phyloP scores from a whole-genome alignment of 1,140 invertebrate genomes.

The Stenopsyche tienmushanensis region DNA sequence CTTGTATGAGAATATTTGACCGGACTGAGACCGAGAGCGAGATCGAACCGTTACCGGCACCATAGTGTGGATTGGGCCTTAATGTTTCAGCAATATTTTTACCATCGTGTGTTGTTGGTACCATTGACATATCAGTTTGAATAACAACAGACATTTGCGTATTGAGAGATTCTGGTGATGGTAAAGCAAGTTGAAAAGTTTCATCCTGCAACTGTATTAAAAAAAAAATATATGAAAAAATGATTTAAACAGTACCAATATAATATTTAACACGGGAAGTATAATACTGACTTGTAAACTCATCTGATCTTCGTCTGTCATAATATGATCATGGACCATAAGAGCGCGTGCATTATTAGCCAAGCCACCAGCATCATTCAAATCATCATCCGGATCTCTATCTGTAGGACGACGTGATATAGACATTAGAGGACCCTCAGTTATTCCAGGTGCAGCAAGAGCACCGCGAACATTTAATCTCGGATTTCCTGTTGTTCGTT shows the following conservation, averaged over 20 bases:
- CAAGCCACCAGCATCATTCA: no score
- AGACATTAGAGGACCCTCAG: constrained; percentile 34
- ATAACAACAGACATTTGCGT: constrained; percentile 43
- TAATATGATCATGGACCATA: constrained; percentile 29
- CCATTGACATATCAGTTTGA: constrained; percentile 40
- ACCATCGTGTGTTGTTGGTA: constrained; percentile 37
- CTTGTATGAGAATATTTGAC: no score
- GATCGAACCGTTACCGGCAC: no score
- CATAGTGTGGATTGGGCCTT: no score
- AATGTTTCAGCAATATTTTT: no score
- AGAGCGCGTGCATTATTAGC: constrained; percentile 3
- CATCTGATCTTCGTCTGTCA: constrained; percentile 37
- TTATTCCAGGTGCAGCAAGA: constrained; percentile 13
- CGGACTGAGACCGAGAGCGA: no score
- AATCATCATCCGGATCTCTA: constrained; percentile 9
- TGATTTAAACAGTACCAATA: neutral
- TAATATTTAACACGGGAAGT: no score
- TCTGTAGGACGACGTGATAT: constrained; percentile 45
- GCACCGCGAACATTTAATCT: constrained; percentile 50
- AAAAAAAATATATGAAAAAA: constrained; percentile 7
- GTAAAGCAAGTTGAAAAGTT: constrained; percentile 36
- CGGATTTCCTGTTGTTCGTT: constrained; percentile 44
- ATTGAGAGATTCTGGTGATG: constrained; percentile 26
- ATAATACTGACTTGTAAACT: constrained; percentile 24
- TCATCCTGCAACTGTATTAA: constrained; percentile 27